Evolutionary conservation across 2,797 vertebrate species (phyloP).

Genomic region (Helostoma temminkii): DNA sequence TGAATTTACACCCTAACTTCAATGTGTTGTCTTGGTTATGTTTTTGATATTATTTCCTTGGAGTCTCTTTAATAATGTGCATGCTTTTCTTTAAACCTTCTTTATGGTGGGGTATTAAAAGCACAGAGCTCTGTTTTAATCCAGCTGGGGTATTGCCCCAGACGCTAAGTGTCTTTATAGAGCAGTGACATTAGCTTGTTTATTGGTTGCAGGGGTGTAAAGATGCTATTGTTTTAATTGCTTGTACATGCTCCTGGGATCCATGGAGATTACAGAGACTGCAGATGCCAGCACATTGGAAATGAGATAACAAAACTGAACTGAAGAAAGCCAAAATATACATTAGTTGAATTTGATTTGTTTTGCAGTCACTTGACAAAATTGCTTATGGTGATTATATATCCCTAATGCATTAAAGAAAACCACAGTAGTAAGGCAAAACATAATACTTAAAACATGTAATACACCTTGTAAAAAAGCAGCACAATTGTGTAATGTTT

Average conservation of each 20-base stretch:
- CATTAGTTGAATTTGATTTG: slow-evolving; percentile 80
- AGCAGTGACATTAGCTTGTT: slow-evolving; percentile 87
- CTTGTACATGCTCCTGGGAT: slow-evolving; percentile 85
- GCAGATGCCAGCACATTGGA: slow-evolving; percentile 85
- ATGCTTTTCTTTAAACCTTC: slow-evolving; percentile 81
- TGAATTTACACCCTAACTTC: slow-evolving; percentile 69
- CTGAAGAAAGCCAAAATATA: slow-evolving; percentile 78
- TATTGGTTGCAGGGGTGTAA: slow-evolving; percentile 86
- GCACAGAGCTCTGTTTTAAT: slow-evolving; percentile 79
- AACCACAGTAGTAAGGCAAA: slow-evolving; percentile 23
- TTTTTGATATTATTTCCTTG: slow-evolving; percentile 85
- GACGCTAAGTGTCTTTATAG: slow-evolving; percentile 84
- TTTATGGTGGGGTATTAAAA: slow-evolving; percentile 82
- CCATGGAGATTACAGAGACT: slow-evolving; percentile 82
- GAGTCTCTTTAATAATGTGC: slow-evolving; percentile 85
- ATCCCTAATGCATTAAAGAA: slow-evolving; percentile 51
- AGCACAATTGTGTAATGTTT: slow-evolving; percentile 24
- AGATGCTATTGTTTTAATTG: slow-evolving; percentile 88
- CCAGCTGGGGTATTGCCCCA: slow-evolving; percentile 82
- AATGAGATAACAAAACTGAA: slow-evolving; percentile 79
- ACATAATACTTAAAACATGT: slow-evolving; percentile 14
- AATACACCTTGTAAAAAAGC: slow-evolving; percentile 14
- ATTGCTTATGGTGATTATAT: slow-evolving; percentile 58
- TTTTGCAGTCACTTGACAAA: slow-evolving; percentile 67
- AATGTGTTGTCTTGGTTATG: slow-evolving; percentile 76